Evolutionary conservation across 2,113 vertebrate genomes (phyloP).

Genomic region (Elaphurus davidianus): DNA sequence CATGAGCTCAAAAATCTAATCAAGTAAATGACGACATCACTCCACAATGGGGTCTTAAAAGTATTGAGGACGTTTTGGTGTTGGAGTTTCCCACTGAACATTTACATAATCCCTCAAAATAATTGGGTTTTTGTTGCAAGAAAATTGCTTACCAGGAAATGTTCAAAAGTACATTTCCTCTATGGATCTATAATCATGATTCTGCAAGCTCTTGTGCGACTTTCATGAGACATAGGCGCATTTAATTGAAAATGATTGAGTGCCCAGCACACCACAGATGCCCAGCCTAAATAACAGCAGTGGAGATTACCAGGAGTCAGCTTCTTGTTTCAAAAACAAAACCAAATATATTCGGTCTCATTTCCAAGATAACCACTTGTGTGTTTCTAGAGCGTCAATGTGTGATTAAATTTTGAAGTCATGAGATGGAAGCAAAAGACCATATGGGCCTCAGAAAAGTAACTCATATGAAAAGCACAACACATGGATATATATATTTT

Average conservation of each 20-base stretch:
- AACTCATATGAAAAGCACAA: neutral
- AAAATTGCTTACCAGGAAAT: constrained; percentile 48
- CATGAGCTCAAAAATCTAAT: constrained; percentile 6
- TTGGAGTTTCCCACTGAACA: constrained; percentile 55
- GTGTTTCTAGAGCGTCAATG: constrained; percentile 27
- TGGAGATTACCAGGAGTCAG: constrained; percentile 41
- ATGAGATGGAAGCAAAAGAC: constrained; percentile 43
- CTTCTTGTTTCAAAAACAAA: constrained; percentile 64
- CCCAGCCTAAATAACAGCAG: constrained; percentile 57
- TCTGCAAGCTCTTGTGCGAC: constrained; percentile 47
- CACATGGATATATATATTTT: neutral
- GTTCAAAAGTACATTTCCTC: constrained; percentile 50
- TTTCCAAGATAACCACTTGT: constrained; percentile 65
- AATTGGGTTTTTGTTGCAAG: constrained; percentile 72
- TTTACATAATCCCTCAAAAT: constrained; percentile 77
- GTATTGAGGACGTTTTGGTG: constrained; percentile 46
- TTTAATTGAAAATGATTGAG: constrained; percentile 73
- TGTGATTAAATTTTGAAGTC: constrained; percentile 62
- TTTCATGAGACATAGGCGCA: constrained; percentile 44
- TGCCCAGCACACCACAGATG: constrained; percentile 54
- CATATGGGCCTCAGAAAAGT: constrained; percentile 30
- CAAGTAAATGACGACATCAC: neutral
- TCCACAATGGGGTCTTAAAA: constrained; percentile 30
- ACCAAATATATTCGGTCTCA: constrained; percentile 56
- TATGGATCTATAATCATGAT: constrained; percentile 10